These are phyloP conservation scores for Acyrthosiphon pisum DNA, from an alignment of 1,140 invertebrate species.

Conservation along the genomic window DNA sequence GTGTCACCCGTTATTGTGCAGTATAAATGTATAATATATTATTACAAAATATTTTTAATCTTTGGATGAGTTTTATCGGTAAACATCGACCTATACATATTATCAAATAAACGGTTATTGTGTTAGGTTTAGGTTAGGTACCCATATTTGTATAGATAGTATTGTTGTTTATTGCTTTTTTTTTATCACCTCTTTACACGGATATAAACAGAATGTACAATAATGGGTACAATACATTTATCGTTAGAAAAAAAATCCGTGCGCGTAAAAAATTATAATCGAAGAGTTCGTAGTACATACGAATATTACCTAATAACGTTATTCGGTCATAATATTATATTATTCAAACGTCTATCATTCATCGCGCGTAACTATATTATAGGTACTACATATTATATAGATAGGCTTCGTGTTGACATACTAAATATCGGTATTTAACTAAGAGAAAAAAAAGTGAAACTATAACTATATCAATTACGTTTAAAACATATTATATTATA, in stretches of 20 bases:
- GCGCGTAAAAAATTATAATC: background rate
- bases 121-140: too few species aligned
- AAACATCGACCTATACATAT: background rate
- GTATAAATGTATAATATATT: too few species aligned
- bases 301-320: background rate
- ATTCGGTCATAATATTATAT: background rate
- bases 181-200: background rate
- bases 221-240: background rate
- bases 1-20: background rate
- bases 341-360: slow-evolving; percentile 16
- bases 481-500: slow-evolving; percentile 1
- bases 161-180: background rate
- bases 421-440: slow-evolving; percentile 12
- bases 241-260: background rate
- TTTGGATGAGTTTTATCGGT: background rate
- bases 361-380: background rate
- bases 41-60: background rate
- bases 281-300: background rate
- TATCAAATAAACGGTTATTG: too few species aligned
- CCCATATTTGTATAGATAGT: background rate
- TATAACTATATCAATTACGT: slow-evolving; percentile 6
- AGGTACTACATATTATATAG: background rate
- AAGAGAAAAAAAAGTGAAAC: slow-evolving; percentile 11
- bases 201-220: background rate
- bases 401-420: background rate